Percentiles rank a stretch among this genome's conserved stretches.
phyloP scores from a whole-genome alignment of 1,140 invertebrate species.

The Papilio polytes region DNA sequence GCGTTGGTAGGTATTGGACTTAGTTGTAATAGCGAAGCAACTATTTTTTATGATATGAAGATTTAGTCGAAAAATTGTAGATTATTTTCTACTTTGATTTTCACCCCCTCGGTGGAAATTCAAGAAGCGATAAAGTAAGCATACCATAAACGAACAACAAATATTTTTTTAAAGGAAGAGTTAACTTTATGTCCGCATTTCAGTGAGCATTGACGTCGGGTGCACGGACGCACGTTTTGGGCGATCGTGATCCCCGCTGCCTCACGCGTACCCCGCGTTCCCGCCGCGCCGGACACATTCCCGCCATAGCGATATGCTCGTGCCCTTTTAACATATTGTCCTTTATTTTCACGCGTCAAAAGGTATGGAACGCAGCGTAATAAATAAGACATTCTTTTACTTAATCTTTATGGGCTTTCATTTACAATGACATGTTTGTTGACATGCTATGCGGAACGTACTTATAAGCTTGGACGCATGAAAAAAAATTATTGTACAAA shows the following conservation, averaged over 20 bases:
- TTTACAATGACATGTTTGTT: conserved; percentile 1
- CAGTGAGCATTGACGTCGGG: conserved; percentile 49
- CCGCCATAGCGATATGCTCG: conserved; percentile 67
- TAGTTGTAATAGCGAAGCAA: no score
- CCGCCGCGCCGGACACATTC: conserved; percentile 56
- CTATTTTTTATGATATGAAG: background rate
- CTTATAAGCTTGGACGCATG: background rate
- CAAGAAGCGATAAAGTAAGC: background rate
- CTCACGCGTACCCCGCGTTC: conserved; percentile 50
- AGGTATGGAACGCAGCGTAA: conserved; percentile 33
- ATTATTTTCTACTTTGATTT: background rate
- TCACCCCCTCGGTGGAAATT: no score
- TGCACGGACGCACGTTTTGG: conserved; percentile 66
- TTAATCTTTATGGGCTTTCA: conserved; percentile 35
- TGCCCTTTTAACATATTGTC: conserved; percentile 58
- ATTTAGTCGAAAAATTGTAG: background rate
- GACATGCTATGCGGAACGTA: background rate
- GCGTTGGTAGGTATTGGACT: no score
- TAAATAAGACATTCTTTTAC: conserved; percentile 38
- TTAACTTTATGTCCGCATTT: conserved; percentile 42
- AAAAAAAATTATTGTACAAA: background rate
- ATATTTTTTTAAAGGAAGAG: background rate
- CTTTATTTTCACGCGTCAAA: conserved; percentile 56
- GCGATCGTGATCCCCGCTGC: conserved; percentile 53
- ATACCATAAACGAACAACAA: conserved; percentile 15